Percentiles rank a stretch among this genome's conserved stretches.
Evolutionary conservation across 92 coral and sea anemone genomes (phyloP).

Genomic region (Phymanthus crucifer): DNA sequence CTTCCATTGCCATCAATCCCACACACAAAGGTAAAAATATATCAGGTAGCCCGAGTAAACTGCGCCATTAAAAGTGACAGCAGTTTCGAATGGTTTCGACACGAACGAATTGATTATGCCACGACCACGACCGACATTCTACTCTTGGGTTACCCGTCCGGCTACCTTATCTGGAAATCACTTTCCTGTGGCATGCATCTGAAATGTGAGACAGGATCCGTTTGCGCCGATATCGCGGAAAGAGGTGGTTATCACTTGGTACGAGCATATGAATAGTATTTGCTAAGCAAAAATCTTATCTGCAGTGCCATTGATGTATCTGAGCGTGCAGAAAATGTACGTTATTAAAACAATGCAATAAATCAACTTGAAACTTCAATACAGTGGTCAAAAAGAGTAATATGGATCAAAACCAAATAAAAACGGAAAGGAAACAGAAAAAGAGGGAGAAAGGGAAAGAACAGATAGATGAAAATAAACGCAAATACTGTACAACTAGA

Average conservation of each 20-base stretch:
- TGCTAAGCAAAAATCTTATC: not conserved
- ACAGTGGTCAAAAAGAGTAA: no score
- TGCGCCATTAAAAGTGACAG: not conserved
- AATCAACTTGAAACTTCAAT: no score
- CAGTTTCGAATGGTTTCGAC: not conserved
- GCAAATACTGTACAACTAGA: no score
- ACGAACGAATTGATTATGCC: not conserved
- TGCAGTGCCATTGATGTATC: not conserved
- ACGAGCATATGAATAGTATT: not conserved
- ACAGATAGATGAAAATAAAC: no score
- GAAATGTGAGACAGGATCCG: not conserved
- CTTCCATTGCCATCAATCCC: no score
- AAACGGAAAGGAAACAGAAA: no score
- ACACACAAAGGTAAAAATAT: no score
- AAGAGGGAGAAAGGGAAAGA: no score
- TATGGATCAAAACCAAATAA: no score
- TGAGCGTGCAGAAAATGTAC: not conserved
- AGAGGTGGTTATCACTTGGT: not conserved
- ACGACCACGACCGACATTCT: not conserved
- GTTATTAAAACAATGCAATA: not conserved
- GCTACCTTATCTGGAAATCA: conserved; percentile 1
- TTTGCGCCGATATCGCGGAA: not conserved
- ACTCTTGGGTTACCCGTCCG: not conserved
- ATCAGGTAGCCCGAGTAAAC: no score
- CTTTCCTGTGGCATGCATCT: not conserved